Evolutionary conservation across 2,888 invertebrate genomes (phyloP), one percentile per base, ranked within the genome.

Genomic region (Gastrophysa polygoni): DNA sequence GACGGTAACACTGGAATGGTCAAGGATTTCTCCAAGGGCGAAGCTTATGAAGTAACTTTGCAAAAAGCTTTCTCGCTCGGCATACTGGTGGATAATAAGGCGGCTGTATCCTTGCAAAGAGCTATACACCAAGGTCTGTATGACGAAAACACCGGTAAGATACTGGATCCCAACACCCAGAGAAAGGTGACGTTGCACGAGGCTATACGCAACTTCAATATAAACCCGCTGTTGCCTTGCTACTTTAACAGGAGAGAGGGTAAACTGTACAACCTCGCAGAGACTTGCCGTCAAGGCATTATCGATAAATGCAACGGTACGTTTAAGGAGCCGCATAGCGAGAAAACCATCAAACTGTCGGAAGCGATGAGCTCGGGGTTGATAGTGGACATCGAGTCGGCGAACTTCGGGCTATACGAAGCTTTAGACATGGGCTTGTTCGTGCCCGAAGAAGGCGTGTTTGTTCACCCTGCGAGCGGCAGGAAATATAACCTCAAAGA

Each of bases 121-220:
- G 92, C 93, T 0, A 87, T 95, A 56, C 93, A 93, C 78, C 91
- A 93, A 82, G 94, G 95, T 1, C 82, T 94, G 0, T 94, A 94
- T 76, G 92, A 94, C 71, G 91, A 92, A 62, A 85, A 84, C 63
- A 89, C 89, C 0, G 93, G 94, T 10, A 93, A 92, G 83, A 87
- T 96, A 54, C 86, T 89, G 34, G 95, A 96, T 82, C 91, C 92
- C 0, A 86, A 87, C 61, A 91, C 90, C 2, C 90, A 91, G 48
- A 87, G 91, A 64, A 87, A 89, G 73, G 89, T 95, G 2, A 93
- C 93, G 1, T 80, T 95, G 43, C 91, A 94, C 72, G 94, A 95
- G 82, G 89, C 93, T 1, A 91, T 93, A 75, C 86, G 94, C 50
- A 87, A 90, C 68, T 92, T 90, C 66, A 85, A 92, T 4, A 88